A percentile compares a stretch with the other conserved stretches of the same genome.
phyloP scores from a whole-genome alignment of 2,113 vertebrate species.

The Oreocharis arfaki region DNA sequence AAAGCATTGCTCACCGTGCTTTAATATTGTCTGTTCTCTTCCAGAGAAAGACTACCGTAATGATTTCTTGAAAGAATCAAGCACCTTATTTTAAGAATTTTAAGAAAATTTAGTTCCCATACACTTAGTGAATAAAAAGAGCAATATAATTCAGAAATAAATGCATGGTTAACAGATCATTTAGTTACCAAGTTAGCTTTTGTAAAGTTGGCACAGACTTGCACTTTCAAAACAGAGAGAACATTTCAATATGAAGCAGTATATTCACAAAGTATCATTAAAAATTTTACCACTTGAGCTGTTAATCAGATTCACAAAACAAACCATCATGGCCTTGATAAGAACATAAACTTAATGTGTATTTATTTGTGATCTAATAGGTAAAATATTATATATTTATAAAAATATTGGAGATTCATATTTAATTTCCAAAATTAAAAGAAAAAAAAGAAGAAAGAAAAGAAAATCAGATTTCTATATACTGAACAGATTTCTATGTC shows the following conservation, averaged over 20 bases:
- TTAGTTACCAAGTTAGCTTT: background rate
- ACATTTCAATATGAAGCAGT: background rate
- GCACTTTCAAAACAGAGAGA: background rate
- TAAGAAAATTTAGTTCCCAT: background rate
- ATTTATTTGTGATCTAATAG: background rate
- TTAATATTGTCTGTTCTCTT: background rate
- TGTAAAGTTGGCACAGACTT: background rate
- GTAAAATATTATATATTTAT: background rate
- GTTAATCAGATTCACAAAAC: background rate
- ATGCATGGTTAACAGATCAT: background rate
- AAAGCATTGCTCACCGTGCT: background rate
- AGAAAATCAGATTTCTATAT: background rate
- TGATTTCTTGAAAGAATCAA: background rate
- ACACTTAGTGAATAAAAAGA: background rate
- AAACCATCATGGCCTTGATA: background rate
- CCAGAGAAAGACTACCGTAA: background rate
- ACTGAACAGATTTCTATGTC: background rate
- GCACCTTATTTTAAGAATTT: background rate
- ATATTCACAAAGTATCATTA: background rate
- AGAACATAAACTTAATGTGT: background rate
- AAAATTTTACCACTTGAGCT: background rate
- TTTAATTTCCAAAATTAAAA: background rate
- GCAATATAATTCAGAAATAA: background rate
- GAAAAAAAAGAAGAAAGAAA: background rate
- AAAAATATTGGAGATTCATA: background rate